These are phyloP conservation scores for Henricia sp. DNA, from an alignment of 53 echinoderm and acorn worm species.

Conservation along the genomic window DNA sequence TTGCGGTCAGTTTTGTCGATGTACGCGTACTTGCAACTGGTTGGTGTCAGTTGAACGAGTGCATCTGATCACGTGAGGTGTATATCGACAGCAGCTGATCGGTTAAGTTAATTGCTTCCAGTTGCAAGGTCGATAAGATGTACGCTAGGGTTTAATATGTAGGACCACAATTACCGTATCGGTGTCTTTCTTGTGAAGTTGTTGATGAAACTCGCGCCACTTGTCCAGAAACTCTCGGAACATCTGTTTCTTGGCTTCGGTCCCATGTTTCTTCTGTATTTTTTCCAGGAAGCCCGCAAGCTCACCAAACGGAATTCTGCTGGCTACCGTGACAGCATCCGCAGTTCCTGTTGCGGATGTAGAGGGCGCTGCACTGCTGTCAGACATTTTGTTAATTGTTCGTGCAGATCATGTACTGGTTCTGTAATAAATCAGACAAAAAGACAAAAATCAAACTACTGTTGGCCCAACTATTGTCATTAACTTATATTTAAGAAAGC, in stretches of 20 bases:
- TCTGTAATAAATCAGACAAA: too few species aligned
- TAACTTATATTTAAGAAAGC: too few species aligned
- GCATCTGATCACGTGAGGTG: too few species aligned
- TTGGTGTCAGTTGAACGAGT: too few species aligned
- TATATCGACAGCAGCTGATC: too few species aligned
- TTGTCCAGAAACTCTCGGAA: constrained; percentile 90
- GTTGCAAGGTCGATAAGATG: too few species aligned
- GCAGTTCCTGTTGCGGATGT: constrained; percentile 3
- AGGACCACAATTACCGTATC: constrained; percentile 56
- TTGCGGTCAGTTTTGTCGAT: too few species aligned
- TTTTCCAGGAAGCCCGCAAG: constrained; percentile 90
- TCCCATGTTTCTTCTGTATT: constrained; percentile 87
- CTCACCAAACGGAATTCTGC: constrained; percentile 81
- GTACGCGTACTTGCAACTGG: too few species aligned
- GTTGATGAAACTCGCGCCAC: constrained; percentile 79
- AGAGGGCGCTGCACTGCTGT: not conserved
- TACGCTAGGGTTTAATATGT: not conserved
- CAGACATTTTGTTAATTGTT: constrained; percentile 44
- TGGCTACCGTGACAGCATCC: constrained; percentile 70
- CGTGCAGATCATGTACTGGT: too few species aligned
- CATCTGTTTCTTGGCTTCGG: constrained; percentile 82
- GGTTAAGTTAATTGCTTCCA: too few species aligned
- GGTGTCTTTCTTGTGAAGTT: constrained; percentile 70
- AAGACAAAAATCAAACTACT: too few species aligned
- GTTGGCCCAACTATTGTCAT: too few species aligned